Evolutionary conservation across 2,888 invertebrate species (phyloP).

Genomic region (Heliconius aoede): DNA sequence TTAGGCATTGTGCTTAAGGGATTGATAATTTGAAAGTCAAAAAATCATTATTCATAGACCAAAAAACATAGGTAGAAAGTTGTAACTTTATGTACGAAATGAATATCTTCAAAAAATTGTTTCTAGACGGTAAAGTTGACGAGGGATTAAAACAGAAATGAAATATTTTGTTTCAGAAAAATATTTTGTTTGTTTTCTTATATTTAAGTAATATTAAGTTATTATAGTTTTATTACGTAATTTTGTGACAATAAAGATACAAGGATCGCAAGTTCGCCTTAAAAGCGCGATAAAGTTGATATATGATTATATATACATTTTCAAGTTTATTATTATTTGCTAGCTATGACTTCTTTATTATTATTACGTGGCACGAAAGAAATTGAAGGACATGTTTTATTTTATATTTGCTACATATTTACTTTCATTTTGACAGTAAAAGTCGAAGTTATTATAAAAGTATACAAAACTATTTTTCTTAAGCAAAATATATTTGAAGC

Average conservation of each 20-base stretch:
- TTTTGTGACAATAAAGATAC: too few species aligned
- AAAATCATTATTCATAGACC: neutral
- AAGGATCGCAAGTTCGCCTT: too few species aligned
- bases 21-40: too few species aligned
- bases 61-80: neutral
- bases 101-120: too few species aligned
- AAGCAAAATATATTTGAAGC: neutral
- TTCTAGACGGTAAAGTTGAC: neutral
- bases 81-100: too few species aligned
- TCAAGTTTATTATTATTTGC: slow-evolving; percentile 1
- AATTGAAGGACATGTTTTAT: slow-evolving; percentile 8
- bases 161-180: neutral
- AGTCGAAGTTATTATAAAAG: neutral
- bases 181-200: neutral
- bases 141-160: neutral
- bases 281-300: slow-evolving; percentile 13
- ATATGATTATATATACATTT: slow-evolving; percentile 11
- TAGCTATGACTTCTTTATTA: slow-evolving; percentile 17
- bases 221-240: too few species aligned
- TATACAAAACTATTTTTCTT: neutral
- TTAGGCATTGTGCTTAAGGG: too few species aligned
- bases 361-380: slow-evolving; percentile 2
- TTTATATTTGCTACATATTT: slow-evolving; percentile 6
- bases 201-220: neutral
- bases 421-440: neutral